Base-by-base conservation (phyloP, 1,140 invertebrate species). In the Phymorhynchus buccinoides region DNA sequence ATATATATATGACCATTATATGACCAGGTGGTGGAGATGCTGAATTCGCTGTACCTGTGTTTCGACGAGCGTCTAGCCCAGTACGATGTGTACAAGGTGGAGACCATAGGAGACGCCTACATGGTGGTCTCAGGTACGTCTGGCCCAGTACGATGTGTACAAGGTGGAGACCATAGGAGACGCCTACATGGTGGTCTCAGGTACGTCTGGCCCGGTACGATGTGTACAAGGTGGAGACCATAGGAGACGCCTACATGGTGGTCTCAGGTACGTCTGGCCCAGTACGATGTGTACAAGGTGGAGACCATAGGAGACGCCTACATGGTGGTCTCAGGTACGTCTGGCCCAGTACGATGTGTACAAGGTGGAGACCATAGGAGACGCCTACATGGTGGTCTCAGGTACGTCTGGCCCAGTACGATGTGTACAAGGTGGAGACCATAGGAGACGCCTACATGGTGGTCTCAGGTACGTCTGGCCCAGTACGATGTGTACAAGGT, bases 11-110 rank as follows among this genome's bases (percentile, higher is more conserved):
- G n/a, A n/a, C n/a, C n/a, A n/a, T n/a, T n/a, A n/a, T 99, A n/a
- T n/a, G n/a, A n/a, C 27, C 56, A 86, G 86, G 77, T 84, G 30
- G 82, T 86, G 16, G 62, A 98, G 91, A 94, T 99, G 6, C 95
- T 99, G 6, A 99, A 99, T 93, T 97, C 99, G 92, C 95, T 99
- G 18, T 99, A 99, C 93, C 97, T 97, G 16, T 96, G 96, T 87
- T 99, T 99, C 91, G 98, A 99, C 93, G 97, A 96, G 2, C 97
- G 98, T 86, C 97, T 99, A 85, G 98, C 97, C 91, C 96, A 98
- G 88, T 99, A 97, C 90, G 97, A 99, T 93, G 98, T 99, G 6
- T 99, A 99, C 93, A 99, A 99, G 95, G 98, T 84, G 81, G 81
- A 83, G 81, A 83, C 81, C 16, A 83, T 83, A 22, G 81, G 81